Conservation (phyloP, 2,113 vertebrate species). For the Promerops cafer region DNA sequence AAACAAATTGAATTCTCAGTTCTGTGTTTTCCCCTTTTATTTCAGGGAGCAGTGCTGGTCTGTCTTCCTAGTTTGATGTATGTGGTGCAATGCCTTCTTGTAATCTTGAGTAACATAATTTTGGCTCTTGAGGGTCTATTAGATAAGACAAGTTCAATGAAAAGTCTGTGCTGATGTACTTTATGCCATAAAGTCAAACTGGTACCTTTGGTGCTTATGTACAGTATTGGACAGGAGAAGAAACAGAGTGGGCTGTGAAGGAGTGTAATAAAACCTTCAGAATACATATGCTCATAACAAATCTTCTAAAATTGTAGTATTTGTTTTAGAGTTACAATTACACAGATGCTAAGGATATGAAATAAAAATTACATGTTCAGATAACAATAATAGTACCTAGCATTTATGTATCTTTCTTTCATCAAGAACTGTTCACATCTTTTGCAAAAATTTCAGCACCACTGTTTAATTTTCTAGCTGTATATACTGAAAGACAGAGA, state of each 20-base stretch:
- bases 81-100: background rate
- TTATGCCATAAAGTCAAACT: background rate
- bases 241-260: background rate
- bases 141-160: background rate
- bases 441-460: background rate
- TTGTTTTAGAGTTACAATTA: background rate
- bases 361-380: background rate
- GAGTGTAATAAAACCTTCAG: background rate
- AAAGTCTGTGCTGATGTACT: background rate
- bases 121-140: background rate
- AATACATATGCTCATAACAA: rapidly evolving
- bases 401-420: background rate
- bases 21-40: background rate
- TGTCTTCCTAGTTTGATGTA: background rate
- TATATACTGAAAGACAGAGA: background rate
- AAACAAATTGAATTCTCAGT: background rate
- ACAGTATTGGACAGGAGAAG: background rate
- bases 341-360: background rate
- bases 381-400: background rate
- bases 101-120: background rate
- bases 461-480: background rate
- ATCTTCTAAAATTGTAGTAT: background rate
- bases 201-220: background rate
- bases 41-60: background rate
- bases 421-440: background rate